phyloP scores from a whole-genome alignment of 2,797 vertebrate species.

The Chrosomus eos region DNA sequence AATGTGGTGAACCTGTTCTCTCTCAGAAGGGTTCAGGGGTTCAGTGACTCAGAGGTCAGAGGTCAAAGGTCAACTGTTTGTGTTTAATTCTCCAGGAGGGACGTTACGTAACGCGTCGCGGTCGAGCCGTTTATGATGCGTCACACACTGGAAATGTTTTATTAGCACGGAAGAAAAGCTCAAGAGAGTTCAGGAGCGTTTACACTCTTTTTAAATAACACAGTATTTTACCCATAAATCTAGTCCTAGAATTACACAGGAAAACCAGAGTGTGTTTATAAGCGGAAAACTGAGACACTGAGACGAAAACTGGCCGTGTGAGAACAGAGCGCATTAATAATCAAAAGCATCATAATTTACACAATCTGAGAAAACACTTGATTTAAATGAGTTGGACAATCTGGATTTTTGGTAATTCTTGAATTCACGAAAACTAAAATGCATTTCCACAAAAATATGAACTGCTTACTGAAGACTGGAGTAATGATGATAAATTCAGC shows the following conservation, averaged over 20 bases:
- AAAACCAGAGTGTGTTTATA: not conserved
- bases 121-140: conserved; percentile 62
- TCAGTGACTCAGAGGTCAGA: conserved; percentile 43
- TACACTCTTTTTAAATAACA: conserved; percentile 54
- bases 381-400: too few relatives aligned
- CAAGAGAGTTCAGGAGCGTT: conserved; percentile 44
- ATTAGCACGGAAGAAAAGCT: conserved; percentile 51
- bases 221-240: conserved; percentile 51
- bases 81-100: conserved; percentile 44
- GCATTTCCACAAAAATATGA: too few relatives aligned
- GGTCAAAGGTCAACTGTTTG: conserved; percentile 41
- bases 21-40: conserved; percentile 30
- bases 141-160: conserved; percentile 63
- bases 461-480: too few relatives aligned
- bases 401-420: too few relatives aligned
- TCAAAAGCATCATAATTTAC: too few relatives aligned
- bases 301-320: not conserved
- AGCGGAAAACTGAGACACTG: not conserved
- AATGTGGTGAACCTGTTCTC: conserved; percentile 18
- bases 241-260: not conserved
- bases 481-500: too few relatives aligned
- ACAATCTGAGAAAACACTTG: too few relatives aligned
- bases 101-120: conserved; percentile 48
- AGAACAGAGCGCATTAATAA: too few relatives aligned
- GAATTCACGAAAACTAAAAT: too few relatives aligned